Evolutionary conservation across 2,113 vertebrate species (phyloP), one percentile per base, ranked within the genome.

Genomic region (Orycteropus afer): DNA sequence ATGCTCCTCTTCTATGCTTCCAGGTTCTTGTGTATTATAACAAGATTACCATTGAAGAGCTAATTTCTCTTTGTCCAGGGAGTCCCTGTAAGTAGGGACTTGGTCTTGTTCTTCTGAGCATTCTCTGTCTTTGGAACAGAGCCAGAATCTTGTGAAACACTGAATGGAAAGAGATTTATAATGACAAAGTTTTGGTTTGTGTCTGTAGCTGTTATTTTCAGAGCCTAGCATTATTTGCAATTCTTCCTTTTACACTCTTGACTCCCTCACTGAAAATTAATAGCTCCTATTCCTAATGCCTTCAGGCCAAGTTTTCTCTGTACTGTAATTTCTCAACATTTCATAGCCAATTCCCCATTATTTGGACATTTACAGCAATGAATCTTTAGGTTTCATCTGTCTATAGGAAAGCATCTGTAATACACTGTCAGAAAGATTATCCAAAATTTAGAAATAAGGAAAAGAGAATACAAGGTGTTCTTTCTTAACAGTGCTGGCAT

Each of bases 251-350:
- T 91, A 94, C 27, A 91, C 81, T 90, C 89, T 96, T 96, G 96
- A 97, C 93, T 93, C 88, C 53, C 84, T 92, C 42, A 34, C 93
- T 94, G 96, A 96, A 95, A 97, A 97, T 96, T 95, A 97, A 96
- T 97, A 94, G 95, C 90, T 94, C 47, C 84, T 82, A 92, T 96
- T 95, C 73, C 88, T 92, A 87, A 96, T 90, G 96, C 90, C 93
- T 95, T 76, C 42, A 77, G 92, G 97, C 90, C 53, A 95, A 78
- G 77, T 91, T 96, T 95, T 47, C 90, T 88, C 92, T 82, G 65
- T 87, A 61, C 79, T 93, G 61, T 95, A 93, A 88, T 96, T 97
- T 97, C 94, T 96, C 93, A 94, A 67, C 77, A 81, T 96, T 97
- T 97, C 92, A 96, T 82, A 93, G 59, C 53, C 92, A 96, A 74